phyloP scores from a whole-genome alignment of 2,797 vertebrate genomes.

The Coilia nasus region DNA sequence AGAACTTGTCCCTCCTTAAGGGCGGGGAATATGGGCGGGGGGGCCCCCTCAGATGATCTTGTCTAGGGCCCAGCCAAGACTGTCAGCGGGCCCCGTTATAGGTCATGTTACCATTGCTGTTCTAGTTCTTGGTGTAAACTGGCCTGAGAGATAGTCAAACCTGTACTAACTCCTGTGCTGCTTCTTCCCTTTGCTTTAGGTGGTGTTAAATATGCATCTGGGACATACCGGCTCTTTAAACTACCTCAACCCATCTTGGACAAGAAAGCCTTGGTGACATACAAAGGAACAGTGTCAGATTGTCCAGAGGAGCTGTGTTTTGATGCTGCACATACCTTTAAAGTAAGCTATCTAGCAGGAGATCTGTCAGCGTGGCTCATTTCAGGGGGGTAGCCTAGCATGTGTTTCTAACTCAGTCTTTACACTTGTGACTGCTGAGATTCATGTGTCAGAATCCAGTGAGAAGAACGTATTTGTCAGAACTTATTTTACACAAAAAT shows the following conservation, averaged over 20 bases:
- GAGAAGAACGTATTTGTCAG: not conserved
- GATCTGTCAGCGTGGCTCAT: not conserved
- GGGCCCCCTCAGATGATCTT: no score
- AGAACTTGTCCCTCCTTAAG: no score
- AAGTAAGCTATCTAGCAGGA: slow-evolving; percentile 59
- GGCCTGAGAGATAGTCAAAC: not conserved
- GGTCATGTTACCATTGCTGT: no score
- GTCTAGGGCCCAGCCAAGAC: no score
- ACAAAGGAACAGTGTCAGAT: slow-evolving; percentile 69
- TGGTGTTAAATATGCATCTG: slow-evolving; percentile 71
- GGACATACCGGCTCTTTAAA: slow-evolving; percentile 78
- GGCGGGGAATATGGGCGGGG: no score
- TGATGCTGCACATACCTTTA: slow-evolving; percentile 71
- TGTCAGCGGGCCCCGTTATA: no score
- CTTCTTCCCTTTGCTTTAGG: slow-evolving; percentile 52
- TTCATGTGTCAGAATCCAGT: not conserved
- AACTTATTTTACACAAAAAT: not conserved
- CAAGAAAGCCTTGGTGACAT: slow-evolving; percentile 63
- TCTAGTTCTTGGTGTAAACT: no score
- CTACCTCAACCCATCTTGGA: slow-evolving; percentile 54
- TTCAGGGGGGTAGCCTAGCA: not conserved
- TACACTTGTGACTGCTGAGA: not conserved
- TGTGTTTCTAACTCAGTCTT: not conserved
- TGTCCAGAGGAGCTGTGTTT: slow-evolving; percentile 67
- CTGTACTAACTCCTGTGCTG: not conserved